Base-by-base conservation (phyloP, 2,113 vertebrate species). In the Podarcis muralis region DNA sequence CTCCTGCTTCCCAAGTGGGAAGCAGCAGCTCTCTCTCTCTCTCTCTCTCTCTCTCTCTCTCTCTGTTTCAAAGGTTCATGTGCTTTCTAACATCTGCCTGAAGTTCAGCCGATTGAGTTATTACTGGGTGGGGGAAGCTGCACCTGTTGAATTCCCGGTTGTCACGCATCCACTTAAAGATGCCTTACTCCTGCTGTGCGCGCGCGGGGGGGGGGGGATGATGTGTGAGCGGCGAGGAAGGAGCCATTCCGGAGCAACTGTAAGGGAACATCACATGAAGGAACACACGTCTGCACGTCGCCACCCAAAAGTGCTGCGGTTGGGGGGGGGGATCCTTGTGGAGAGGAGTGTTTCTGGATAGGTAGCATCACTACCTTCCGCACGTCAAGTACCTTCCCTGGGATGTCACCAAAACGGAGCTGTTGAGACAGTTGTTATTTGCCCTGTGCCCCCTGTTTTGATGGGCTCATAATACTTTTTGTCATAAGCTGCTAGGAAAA, bases 31-130 rank as follows among this genome's bases (percentile, higher is more conserved):
- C 40, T 43, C 40, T 43, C 40, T 43, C 5, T 16, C 48, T n/a
- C 16, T 8, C 3, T 2, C 30, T 20, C 6, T 5, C 11, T 2
- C 27, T 57, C 1, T 2, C 5, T n/a, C 2, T n/a, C 27, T 32
- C 69, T 18, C 16, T 5, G 25, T 40, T 68, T 22, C 35, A 27
- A 48, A 65, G 32, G 20, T 62, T 37, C 81, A 9, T 35, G n/a
- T 20, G 23, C 25, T 40, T 35, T 37, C 48, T 76, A 9, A 4
- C 12, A 2, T 65, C 32, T n/a, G 68, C 18, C 53, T n/a, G 13
- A 16, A 66, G 27, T 27, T 81, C 59, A 35, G 27, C 30, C 30
- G 43, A 32, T 80, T 66, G 77, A 37, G 59, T 83, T 1, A 12
- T 12, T 53, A 30, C 22, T 65, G 5, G 62, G 74, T 3, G 43